These are phyloP conservation scores for Haplotaxodon microlepis DNA, from an alignment of 2,113 vertebrate species.

Conservation along the genomic window DNA sequence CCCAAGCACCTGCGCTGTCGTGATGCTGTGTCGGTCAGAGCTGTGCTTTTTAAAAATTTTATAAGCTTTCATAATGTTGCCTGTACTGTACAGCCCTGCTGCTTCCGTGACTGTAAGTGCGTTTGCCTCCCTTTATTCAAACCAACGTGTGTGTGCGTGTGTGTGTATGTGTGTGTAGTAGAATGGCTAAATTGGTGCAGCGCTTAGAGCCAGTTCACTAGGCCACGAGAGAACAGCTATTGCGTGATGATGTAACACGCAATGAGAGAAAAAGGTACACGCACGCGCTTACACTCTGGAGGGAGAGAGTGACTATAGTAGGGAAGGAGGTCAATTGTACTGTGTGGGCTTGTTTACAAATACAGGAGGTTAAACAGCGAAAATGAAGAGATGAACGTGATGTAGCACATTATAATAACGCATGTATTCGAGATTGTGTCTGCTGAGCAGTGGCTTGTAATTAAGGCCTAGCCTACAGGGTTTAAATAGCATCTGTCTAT, in stretches of 20 bases:
- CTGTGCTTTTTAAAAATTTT: not conserved
- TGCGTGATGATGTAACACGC: conserved; percentile 73
- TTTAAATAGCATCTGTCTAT: not conserved
- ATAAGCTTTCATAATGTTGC: not conserved
- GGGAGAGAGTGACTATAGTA: not conserved
- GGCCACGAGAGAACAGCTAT: conserved; percentile 68
- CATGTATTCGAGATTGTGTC: not conserved
- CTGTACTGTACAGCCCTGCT: not conserved
- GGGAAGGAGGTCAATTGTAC: conserved; percentile 29
- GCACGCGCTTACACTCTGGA: not conserved
- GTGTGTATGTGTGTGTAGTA: conserved; percentile 16
- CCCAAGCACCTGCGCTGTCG: not conserved
- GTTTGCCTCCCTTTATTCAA: conserved; percentile 29
- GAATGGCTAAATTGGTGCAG: conserved; percentile 47
- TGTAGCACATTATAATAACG: not conserved
- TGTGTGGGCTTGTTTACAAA: conserved; percentile 34
- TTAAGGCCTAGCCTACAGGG: not conserved
- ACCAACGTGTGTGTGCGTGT: conserved; percentile 38
- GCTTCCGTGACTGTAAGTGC: conserved; percentile 48
- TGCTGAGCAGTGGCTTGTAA: not conserved
- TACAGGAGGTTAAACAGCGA: not conserved
- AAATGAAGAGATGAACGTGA: not conserved
- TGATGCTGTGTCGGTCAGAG: not conserved
- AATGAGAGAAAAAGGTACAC: conserved; percentile 2
- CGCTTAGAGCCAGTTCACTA: conserved; percentile 69